Evolutionary conservation across 2,888 invertebrate genomes (phyloP), one percentile per base, ranked within the genome.

Genomic region (Cheilosia soror): DNA sequence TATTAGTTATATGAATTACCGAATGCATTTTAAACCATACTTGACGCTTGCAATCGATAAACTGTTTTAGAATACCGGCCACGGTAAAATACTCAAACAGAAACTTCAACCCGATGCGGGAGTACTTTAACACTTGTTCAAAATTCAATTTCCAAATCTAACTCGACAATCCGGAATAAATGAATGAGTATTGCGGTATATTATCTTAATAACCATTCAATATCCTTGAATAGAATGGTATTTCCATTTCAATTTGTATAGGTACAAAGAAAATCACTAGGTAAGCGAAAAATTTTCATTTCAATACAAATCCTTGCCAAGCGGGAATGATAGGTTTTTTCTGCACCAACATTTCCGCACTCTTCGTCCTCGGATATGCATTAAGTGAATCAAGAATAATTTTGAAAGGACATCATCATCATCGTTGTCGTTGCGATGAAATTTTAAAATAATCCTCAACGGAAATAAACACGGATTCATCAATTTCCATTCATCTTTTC

Each of bases 401-500:
- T 86, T 86, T 86, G 86, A 82, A 86, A 82, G 82, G 82, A 82
- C 86, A 87, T 87, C 71, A 76, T 84, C 69, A 87, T 83, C 69
- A 81, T 81, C 83, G 40, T 71, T 37, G 66, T 72, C 76, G 81
- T 62, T 68, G 55, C 33, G 75, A 76, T 69, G 73, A 72, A 87
- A 87, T 87, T 87, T 87, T 84, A 87, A 87, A 88, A 87, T 83
- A 76, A 87, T 73, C 86, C 88, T 88, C 88, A 87, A 76, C 80
- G 88, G 88, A 88, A 88, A 88, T 88, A 88, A 87, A 87, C 85
- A 87, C 88, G 87, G 80, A 87, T 88, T 88, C 88, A 88, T 88
- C 88, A 88, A 88, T 88, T 88, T 88, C 88, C 87, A 88, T 88
- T 88, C 88, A 88, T 83, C 78, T 80, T 76, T 78, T 75, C 75